Percentiles rank a stretch among this genome's conserved stretches.
These are phyloP conservation scores for Albula goreensis DNA, from an alignment of 2,113 vertebrate species.

Conservation along the genomic window DNA sequence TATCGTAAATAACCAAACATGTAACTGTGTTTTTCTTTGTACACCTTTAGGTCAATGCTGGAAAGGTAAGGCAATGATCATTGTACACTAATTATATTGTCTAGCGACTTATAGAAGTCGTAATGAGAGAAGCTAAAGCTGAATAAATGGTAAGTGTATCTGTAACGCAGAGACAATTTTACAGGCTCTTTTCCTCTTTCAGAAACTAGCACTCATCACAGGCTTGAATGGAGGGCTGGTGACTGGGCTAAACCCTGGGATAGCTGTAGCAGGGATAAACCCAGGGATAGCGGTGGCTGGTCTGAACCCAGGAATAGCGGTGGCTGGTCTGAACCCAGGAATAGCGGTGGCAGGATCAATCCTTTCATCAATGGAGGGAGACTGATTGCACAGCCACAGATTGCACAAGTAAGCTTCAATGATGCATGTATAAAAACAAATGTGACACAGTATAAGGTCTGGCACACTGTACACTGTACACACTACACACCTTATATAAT, in stretches of 20 bases:
- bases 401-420: not conserved
- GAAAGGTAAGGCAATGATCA: not conserved
- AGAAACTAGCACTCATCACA: conserved; percentile 6
- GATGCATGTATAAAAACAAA: no score
- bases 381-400: not conserved
- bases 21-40: not conserved
- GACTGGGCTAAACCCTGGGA: not conserved
- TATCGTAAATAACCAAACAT: not conserved
- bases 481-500: no score
- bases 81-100: not conserved
- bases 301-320: not conserved
- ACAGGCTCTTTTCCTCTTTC: not conserved
- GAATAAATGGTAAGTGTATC: not conserved
- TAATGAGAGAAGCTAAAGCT: not conserved
- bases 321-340: not conserved
- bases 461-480: no score
- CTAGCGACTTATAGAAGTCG: not conserved
- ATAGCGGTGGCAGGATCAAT: not conserved
- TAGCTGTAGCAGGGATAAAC: not conserved
- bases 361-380: not conserved
- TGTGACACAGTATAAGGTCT: no score
- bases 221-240: not conserved
- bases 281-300: not conserved
- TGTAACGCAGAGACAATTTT: not conserved
- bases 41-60: conserved; percentile 2